These are phyloP conservation scores for Pogona vitticeps DNA, from an alignment of 2,113 vertebrate genomes.

Conservation along the genomic window DNA sequence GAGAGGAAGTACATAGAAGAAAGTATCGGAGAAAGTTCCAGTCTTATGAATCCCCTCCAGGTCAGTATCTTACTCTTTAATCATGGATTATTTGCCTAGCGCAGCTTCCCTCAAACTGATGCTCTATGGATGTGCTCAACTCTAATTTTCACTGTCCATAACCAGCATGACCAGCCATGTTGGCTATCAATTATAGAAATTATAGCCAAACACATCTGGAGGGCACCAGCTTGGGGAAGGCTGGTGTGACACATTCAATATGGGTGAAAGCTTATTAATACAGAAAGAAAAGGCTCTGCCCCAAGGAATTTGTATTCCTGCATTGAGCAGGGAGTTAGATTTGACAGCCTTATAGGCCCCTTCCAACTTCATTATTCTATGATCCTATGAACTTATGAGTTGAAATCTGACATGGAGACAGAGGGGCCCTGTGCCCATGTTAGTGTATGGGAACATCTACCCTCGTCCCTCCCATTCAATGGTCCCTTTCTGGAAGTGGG, in stretches of 20 bases:
- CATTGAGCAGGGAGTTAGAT: too few species aligned
- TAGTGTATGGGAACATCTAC: too few species aligned
- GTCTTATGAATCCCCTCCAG: conserved; percentile 74
- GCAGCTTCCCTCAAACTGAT: not conserved
- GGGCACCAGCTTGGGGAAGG: not conserved
- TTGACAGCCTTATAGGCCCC: too few species aligned
- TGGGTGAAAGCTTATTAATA: not conserved
- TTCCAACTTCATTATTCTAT: too few species aligned
- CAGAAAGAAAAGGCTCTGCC: too few species aligned
- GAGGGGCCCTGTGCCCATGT: not conserved
- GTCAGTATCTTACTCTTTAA: conserved; percentile 38
- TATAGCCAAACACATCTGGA: not conserved
- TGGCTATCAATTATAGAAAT: too few species aligned
- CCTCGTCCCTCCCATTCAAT: not conserved
- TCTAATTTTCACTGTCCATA: too few species aligned
- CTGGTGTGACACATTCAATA: not conserved
- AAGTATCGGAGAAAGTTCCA: conserved; percentile 73
- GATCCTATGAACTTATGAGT: too few species aligned
- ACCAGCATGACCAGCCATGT: too few species aligned
- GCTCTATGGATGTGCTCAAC: not conserved
- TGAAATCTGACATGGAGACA: too few species aligned
- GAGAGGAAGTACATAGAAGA: conserved; percentile 78
- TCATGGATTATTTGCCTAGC: not conserved
- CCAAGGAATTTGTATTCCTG: too few species aligned
- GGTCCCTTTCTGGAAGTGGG: not conserved